phyloP scores from a whole-genome alignment of 2,797 vertebrate species.

The Enoplosus armatus region DNA sequence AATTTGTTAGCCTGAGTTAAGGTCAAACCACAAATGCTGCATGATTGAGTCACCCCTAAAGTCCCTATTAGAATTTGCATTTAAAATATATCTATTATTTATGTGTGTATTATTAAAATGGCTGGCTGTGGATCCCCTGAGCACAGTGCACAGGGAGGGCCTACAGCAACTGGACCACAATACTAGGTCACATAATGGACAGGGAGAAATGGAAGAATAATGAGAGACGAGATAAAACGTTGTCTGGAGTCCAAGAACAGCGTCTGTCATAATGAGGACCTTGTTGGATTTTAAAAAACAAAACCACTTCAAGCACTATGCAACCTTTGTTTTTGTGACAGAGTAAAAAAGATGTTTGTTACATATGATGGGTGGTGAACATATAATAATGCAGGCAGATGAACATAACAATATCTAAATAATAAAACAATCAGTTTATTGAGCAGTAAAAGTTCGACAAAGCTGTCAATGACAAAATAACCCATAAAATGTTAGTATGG shows the following conservation, averaged over 20 bases:
- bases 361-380: background rate
- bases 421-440: slow-evolving; percentile 23
- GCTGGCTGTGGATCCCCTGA: slow-evolving; percentile 66
- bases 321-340: background rate
- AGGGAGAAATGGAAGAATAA: slow-evolving; percentile 61
- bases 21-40: slow-evolving; percentile 79
- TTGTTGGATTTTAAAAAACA: slow-evolving; percentile 14
- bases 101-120: slow-evolving; percentile 81
- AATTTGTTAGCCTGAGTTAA: slow-evolving; percentile 74
- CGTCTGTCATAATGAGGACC: slow-evolving; percentile 42
- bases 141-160: slow-evolving; percentile 41
- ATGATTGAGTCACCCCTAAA: slow-evolving; percentile 78
- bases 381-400: background rate
- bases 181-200: slow-evolving; percentile 52
- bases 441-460: background rate
- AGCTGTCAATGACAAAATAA: slow-evolving; percentile 2
- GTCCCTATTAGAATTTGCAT: slow-evolving; percentile 80
- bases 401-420: background rate
- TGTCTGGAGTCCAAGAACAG: slow-evolving; percentile 43
- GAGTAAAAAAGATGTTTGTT: background rate
- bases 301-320: background rate
- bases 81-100: slow-evolving; percentile 86
- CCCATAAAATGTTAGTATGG: background rate
- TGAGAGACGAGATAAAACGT: slow-evolving; percentile 58
- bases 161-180: slow-evolving; percentile 62